These are phyloP conservation scores for Fissipunctia ypsillon DNA, from an alignment of 2,888 invertebrate genomes.

Conservation along the genomic window DNA sequence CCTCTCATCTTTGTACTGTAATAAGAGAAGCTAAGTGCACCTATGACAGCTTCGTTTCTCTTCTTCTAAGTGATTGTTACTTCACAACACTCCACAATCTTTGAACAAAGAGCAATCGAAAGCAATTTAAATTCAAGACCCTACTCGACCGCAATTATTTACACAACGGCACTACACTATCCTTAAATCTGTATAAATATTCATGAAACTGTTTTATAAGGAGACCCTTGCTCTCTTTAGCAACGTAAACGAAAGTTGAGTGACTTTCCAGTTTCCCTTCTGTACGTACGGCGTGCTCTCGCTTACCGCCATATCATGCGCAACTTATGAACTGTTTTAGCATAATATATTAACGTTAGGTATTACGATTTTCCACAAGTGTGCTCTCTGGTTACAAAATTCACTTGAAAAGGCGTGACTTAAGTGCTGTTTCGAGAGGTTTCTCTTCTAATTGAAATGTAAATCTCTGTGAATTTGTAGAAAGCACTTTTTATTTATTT, in stretches of 20 bases:
- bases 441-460: slow-evolving; percentile 62
- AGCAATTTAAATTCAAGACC: slow-evolving; percentile 78
- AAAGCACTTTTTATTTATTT: slow-evolving; percentile 55
- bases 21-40: slow-evolving; percentile 40
- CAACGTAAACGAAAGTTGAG: slow-evolving; percentile 78
- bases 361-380: slow-evolving; percentile 46
- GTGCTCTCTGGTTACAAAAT: slow-evolving; percentile 53
- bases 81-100: slow-evolving; percentile 65
- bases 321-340: slow-evolving; percentile 70
- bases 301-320: slow-evolving; percentile 63
- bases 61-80: slow-evolving; percentile 56
- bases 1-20: slow-evolving; percentile 37
- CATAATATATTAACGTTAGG: slow-evolving; percentile 66
- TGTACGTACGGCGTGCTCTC: slow-evolving; percentile 27
- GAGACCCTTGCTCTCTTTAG: slow-evolving; percentile 79
- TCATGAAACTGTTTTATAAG: slow-evolving; percentile 83
- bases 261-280: slow-evolving; percentile 71
- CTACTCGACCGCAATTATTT: slow-evolving; percentile 79
- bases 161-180: slow-evolving; percentile 80
- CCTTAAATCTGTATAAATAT: slow-evolving; percentile 85
- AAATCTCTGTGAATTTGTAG: slow-evolving; percentile 62
- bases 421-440: slow-evolving; percentile 41
- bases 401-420: slow-evolving; percentile 61
- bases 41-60: slow-evolving; percentile 19
- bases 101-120: slow-evolving; percentile 70